A percentile compares a stretch with the other conserved stretches of the same genome.
phyloP scores from a whole-genome alignment of 2,113 vertebrate genomes.

The Macrotis lagotis region DNA sequence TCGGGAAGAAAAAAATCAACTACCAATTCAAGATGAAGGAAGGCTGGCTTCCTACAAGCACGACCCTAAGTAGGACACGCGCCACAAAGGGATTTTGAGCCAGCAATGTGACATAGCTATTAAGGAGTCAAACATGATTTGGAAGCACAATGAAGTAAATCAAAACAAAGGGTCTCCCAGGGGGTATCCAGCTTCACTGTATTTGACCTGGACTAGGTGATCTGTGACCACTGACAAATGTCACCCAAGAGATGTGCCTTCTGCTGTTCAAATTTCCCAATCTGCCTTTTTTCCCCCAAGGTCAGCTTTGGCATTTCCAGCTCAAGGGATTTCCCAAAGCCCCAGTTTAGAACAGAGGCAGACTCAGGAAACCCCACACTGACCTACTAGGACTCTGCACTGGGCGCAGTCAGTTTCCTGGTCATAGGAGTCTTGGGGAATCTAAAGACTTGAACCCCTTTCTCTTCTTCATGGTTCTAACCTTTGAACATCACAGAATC shows the following conservation, averaged over 20 bases:
- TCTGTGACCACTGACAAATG: not conserved
- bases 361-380: not conserved
- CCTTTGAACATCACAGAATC: not conserved
- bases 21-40: not conserved
- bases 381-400: not conserved
- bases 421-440: not conserved
- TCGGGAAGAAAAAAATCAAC: not conserved
- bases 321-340: not conserved
- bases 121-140: not conserved
- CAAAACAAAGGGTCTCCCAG: not conserved
- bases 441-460: not conserved
- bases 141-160: not conserved
- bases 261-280: not conserved
- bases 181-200: not conserved
- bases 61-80: not conserved
- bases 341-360: not conserved
- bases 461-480: not conserved
- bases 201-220: not conserved
- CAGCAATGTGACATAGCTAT: not conserved
- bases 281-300: not conserved
- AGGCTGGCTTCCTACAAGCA: not conserved
- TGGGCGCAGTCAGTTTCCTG: not conserved
- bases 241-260: not conserved
- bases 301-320: not conserved
- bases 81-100: not conserved